phyloP scores from a whole-genome alignment of 92 coral and sea anemone genomes.

The Siderastrea radians region DNA sequence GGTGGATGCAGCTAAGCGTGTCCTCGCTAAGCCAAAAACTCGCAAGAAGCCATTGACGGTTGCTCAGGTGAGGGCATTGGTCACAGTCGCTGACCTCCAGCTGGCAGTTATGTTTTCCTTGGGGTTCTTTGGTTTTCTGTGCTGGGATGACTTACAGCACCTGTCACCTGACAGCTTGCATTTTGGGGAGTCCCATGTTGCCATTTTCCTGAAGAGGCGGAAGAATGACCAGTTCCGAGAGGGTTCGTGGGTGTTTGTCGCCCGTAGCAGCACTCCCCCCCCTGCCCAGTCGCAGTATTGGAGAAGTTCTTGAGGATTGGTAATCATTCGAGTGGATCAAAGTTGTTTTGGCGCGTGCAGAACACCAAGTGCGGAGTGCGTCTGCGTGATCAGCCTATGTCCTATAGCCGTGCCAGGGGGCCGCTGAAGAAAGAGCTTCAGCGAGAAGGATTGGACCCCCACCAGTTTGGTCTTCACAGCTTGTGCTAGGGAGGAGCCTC shows the following conservation, averaged over 20 bases:
- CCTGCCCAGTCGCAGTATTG: slow-evolving; percentile 41
- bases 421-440: slow-evolving; percentile 47
- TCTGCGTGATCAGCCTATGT: slow-evolving; percentile 44
- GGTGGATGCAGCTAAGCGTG: background rate
- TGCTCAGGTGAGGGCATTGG: background rate
- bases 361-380: slow-evolving; percentile 24
- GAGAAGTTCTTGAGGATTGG: slow-evolving; percentile 42
- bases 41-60: background rate
- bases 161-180: slow-evolving; percentile 15
- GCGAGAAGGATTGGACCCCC: slow-evolving; percentile 44
- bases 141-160: background rate
- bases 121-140: background rate
- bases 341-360: slow-evolving; percentile 34
- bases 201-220: slow-evolving; percentile 31
- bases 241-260: slow-evolving; percentile 43
- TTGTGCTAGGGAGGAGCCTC: slow-evolving; percentile 63
- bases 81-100: background rate
- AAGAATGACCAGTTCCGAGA: slow-evolving; percentile 63
- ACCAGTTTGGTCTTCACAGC: slow-evolving; percentile 55
- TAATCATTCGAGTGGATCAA: background rate
- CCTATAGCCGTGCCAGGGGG: slow-evolving; percentile 59
- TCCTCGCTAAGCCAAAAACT: background rate
- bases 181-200: slow-evolving; percentile 49
- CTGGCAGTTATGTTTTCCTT: too few relatives aligned
- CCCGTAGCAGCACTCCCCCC: slow-evolving; percentile 3